Evolutionary conservation across 2,888 invertebrate genomes (phyloP), one percentile per base, ranked within the genome.

Genomic region (Nycteola revayana): DNA sequence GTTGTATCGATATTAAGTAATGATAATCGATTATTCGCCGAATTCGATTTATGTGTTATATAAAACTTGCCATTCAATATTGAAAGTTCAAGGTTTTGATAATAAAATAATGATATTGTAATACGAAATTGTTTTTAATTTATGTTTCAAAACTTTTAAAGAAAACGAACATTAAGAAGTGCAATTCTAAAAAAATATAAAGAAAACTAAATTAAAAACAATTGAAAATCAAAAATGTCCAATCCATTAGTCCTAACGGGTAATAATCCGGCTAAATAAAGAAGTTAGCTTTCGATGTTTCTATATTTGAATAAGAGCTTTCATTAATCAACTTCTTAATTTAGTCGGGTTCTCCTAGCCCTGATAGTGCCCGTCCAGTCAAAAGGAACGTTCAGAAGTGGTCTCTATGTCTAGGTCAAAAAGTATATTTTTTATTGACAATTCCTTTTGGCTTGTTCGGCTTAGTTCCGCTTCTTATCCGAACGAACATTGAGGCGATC

Each of bases 271-370:
- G 48, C 49, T 64, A 51, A 62, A 60, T 73, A 21, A 33, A 60
- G 60, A 64, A 72, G 67, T 39, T n/a, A 17, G 78, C 79, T 77
- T 80, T 77, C 66, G 35, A 50, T 80, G 74, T 76, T 58, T 48
- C 34, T 71, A 60, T 56, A 58, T 63, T 40, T 69, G 52, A 64
- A 55, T 27, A 41, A 49, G 54, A 42, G 73, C 70, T 69, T 73
- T 41, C 58, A 59, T 52, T 47, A 47, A 45, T 41, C 58, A 20
- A 42, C 67, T 75, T 66, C 57, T 60, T 34, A 35, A 66, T 58
- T 63, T 59, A 65, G 55, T 50, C 69, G 65, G 64, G 64, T 70
- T 65, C 64, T 48, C 63, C 66, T 58, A 53, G 49, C 50, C 55
- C 51, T 40, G 51, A 32, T 42, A 46, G 38, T 55, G 55, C 72